phyloP scores from a whole-genome alignment of 2,888 invertebrate genomes.

The Osmoderma eremita region DNA sequence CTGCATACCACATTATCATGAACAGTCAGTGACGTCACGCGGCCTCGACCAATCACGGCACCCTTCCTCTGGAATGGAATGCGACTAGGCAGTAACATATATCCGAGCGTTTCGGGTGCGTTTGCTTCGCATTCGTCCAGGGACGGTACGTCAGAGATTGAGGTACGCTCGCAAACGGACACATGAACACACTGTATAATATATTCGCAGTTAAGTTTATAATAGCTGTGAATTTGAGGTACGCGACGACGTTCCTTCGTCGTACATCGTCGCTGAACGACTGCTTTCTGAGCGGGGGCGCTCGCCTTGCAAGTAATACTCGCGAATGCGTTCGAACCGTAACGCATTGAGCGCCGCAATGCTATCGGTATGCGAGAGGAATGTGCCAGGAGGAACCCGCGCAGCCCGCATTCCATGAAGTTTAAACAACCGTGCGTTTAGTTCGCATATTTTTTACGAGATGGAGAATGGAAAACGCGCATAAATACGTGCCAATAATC shows the following conservation, averaged over 20 bases:
- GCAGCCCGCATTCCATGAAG: constrained; percentile 59
- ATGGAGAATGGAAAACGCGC: constrained; percentile 47
- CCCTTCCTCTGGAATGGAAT: constrained; percentile 62
- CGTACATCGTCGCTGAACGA: constrained; percentile 33
- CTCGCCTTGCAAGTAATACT: constrained; percentile 33
- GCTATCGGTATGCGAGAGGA: constrained; percentile 56
- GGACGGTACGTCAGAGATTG: constrained; percentile 21
- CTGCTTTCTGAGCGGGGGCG: constrained; percentile 35
- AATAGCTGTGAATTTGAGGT: constrained; percentile 2
- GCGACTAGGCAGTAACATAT: constrained; percentile 54
- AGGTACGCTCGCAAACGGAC: constrained; percentile 20
- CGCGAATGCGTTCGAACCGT: constrained; percentile 37
- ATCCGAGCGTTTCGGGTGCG: constrained; percentile 36
- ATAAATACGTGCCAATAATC: constrained; percentile 6
- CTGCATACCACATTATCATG: constrained; percentile 81
- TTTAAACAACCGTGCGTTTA: constrained; percentile 57
- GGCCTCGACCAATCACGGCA: constrained; percentile 71
- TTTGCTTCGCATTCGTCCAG: constrained; percentile 26
- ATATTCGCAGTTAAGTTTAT: constrained; percentile 20
- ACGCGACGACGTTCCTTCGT: constrained; percentile 28
- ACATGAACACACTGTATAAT: constrained; percentile 35
- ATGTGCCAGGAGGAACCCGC: constrained; percentile 58
- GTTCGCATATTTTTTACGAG: constrained; percentile 57
- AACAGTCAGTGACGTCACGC: constrained; percentile 76
- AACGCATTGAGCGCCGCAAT: constrained; percentile 42